Conservation (phyloP, 2,113 vertebrate genomes). For the Bolborhynchus lineola region DNA sequence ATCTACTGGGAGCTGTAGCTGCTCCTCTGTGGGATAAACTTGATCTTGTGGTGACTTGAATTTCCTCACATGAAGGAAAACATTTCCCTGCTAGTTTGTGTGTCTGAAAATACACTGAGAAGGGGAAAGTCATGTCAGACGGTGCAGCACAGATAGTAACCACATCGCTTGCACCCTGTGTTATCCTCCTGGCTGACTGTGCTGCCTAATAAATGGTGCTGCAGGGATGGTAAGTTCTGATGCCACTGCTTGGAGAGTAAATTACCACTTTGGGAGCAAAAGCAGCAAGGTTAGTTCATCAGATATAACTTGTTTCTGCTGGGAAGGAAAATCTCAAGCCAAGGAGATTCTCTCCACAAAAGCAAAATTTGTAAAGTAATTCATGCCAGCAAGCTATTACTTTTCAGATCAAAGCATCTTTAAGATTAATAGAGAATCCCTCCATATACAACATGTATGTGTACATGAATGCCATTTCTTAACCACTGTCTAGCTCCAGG, state of each 20-base stretch:
- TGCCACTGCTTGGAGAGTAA: background rate
- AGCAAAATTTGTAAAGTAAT: slow-evolving; percentile 43
- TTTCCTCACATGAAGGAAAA: background rate
- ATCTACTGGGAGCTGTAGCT: background rate
- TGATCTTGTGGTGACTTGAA: background rate
- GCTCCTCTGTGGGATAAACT: background rate
- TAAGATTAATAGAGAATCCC: background rate
- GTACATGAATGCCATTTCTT: background rate
- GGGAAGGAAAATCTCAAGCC: slow-evolving; percentile 9
- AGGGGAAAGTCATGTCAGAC: background rate
- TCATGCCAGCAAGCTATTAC: background rate
- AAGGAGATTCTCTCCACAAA: slow-evolving; percentile 15
- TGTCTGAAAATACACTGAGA: background rate
- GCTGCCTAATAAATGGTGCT: background rate
- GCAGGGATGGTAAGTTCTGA: background rate
- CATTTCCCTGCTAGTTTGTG: background rate
- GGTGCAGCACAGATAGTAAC: background rate
- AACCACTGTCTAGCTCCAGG: slow-evolving; percentile 2
- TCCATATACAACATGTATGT: background rate
- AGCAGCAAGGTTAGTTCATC: background rate
- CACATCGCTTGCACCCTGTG: background rate
- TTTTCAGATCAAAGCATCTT: slow-evolving; percentile 43
- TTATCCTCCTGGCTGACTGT: background rate
- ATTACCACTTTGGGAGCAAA: background rate
- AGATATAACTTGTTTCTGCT: slow-evolving; percentile 23